A percentile compares a stretch with the other conserved stretches of the same genome.
Evolutionary conservation across 1,140 invertebrate genomes (phyloP).

Genomic region (Druon quercuslanigerum): DNA sequence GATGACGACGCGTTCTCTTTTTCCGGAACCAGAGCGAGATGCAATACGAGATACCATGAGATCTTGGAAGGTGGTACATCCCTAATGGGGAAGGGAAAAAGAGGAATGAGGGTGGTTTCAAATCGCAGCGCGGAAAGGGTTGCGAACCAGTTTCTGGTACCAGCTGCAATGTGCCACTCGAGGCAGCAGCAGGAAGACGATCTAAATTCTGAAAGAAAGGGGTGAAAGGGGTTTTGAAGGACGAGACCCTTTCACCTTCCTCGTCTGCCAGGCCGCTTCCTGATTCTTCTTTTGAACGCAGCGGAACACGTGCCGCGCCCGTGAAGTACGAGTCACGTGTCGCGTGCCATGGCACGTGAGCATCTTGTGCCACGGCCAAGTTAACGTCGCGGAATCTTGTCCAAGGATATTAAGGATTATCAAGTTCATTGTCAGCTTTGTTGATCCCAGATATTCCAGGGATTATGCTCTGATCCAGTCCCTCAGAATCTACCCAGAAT

Average conservation of each 20-base stretch:
- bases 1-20: slow-evolving; percentile 42
- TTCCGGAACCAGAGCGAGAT: slow-evolving; percentile 57
- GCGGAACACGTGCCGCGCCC: slow-evolving; percentile 48
- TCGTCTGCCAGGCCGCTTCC: slow-evolving; percentile 48
- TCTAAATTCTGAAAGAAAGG: slow-evolving; percentile 55
- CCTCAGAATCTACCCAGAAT: neutral
- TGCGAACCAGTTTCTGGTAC: slow-evolving; percentile 11
- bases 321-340: slow-evolving; percentile 54
- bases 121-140: slow-evolving; percentile 5
- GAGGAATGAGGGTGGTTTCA: slow-evolving; percentile 40
- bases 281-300: slow-evolving; percentile 50
- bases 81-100: slow-evolving; percentile 35
- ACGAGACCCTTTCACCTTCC: slow-evolving; percentile 59
- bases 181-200: slow-evolving; percentile 54
- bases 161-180: slow-evolving; percentile 34
- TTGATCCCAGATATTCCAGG: too few relatives aligned
- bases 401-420: slow-evolving; percentile 23
- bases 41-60: slow-evolving; percentile 58
- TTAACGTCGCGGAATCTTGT: slow-evolving; percentile 34
- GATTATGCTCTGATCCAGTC: neutral
- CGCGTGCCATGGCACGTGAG: slow-evolving; percentile 65
- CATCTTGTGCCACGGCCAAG: slow-evolving; percentile 41
- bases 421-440: neutral
- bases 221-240: slow-evolving; percentile 52
- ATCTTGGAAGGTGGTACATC: slow-evolving; percentile 51